A percentile compares a stretch with the other conserved stretches of the same genome.
These are phyloP conservation scores for Chaetophractus vellerosus DNA, from an alignment of 2,797 vertebrate genomes.

Conservation along the genomic window DNA sequence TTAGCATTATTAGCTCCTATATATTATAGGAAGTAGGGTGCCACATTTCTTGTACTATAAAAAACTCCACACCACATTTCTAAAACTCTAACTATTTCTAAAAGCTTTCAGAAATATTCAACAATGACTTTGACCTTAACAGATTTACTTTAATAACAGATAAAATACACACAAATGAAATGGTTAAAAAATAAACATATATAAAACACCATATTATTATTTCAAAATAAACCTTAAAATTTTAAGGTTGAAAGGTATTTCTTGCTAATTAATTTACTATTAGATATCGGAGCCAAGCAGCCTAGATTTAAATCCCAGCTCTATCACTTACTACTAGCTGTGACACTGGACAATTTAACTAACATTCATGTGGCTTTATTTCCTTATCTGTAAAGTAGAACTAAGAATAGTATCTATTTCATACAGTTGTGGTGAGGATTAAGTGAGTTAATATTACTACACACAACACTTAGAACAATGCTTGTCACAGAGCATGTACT, in stretches of 20 bases:
- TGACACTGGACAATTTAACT: neutral
- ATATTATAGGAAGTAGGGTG: neutral
- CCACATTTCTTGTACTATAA: neutral
- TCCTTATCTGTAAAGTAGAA: neutral
- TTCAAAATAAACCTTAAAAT: slow-evolving; percentile 44
- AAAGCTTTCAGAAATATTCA: slow-evolving; percentile 40
- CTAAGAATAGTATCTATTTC: no score
- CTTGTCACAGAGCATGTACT: neutral
- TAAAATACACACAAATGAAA: slow-evolving; percentile 60
- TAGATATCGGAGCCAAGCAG: neutral
- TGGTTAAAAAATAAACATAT: slow-evolving; percentile 1
- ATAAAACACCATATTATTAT: slow-evolving; percentile 41
- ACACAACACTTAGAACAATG: no score
- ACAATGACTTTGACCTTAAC: neutral
- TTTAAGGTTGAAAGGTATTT: neutral
- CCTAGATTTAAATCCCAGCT: neutral
- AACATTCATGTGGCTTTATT: neutral
- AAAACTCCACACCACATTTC: neutral
- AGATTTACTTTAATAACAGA: neutral
- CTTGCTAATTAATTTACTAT: slow-evolving; percentile 42
- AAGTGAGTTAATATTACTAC: no score
- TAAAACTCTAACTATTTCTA: neutral
- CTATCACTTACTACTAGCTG: neutral
- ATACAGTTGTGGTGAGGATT: no score
- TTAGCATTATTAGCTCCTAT: neutral